Conservation (phyloP, 2,888 invertebrate genomes). For the Drosophila kuntzei region DNA sequence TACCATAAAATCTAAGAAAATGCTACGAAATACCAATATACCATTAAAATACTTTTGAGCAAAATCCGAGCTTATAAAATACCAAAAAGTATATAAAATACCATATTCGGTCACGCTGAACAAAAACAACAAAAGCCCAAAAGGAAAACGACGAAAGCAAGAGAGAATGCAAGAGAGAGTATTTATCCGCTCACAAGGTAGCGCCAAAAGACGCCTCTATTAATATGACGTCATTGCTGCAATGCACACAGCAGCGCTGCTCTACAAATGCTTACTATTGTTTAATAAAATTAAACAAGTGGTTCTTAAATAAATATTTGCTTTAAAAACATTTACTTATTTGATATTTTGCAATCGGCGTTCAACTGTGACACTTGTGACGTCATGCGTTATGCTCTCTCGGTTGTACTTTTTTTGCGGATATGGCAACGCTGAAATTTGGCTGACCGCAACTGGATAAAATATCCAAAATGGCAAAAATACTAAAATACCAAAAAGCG, state of each 20-base stretch:
- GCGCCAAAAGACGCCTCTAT: not conserved
- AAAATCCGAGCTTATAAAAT: too few relatives aligned
- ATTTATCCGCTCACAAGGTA: slow-evolving; percentile 30
- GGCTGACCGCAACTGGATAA: slow-evolving; percentile 21
- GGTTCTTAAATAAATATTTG: not conserved
- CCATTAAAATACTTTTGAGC: too few relatives aligned
- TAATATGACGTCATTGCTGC: not conserved
- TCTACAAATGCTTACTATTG: not conserved
- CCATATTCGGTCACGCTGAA: too few relatives aligned
- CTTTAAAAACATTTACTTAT: not conserved
- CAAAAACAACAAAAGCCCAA: slow-evolving; percentile 51
- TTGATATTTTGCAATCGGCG: slow-evolving; percentile 2
- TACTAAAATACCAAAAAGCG: slow-evolving; percentile 22
- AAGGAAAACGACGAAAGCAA: slow-evolving; percentile 43
- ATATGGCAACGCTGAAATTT: slow-evolving; percentile 35
- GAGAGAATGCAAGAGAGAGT: slow-evolving; percentile 31
- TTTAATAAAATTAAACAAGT: not conserved
- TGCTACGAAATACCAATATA: too few relatives aligned
- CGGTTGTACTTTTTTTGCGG: slow-evolving; percentile 27
- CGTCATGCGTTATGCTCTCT: not conserved
- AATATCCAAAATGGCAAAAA: slow-evolving; percentile 20
- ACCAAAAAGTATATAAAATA: too few relatives aligned
- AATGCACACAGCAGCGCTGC: not conserved
- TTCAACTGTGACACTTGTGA: not conserved
- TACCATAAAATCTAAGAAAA: too few relatives aligned